These are phyloP conservation scores for Drosophila ohnishii DNA, from an alignment of 1,140 invertebrate genomes.

Conservation along the genomic window DNA sequence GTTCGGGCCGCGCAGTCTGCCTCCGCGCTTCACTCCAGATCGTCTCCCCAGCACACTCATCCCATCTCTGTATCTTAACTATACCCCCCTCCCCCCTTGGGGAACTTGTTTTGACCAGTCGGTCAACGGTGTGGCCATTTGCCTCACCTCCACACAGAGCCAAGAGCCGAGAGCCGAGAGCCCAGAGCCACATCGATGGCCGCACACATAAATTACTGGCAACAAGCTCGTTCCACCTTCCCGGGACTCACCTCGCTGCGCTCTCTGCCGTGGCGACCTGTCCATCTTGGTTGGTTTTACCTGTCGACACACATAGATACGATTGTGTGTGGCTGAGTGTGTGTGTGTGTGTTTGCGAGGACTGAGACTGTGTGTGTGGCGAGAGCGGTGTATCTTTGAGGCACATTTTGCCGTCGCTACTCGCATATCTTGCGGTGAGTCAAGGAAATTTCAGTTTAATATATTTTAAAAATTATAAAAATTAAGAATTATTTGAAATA, in stretches of 20 bases:
- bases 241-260: background rate
- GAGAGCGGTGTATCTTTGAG: conserved; percentile 28
- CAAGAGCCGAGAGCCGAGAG: conserved; percentile 19
- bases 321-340: conserved; percentile 6
- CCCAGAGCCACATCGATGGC: conserved; percentile 57
- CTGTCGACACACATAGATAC: conserved; percentile 65
- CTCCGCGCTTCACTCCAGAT: conserved; percentile 38
- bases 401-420: conserved; percentile 64
- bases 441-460: background rate
- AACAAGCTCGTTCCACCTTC: conserved; percentile 33
- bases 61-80: conserved; percentile 20
- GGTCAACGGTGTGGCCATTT: conserved; percentile 59
- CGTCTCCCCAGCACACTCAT: conserved; percentile 26
- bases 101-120: conserved; percentile 76
- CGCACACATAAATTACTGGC: conserved; percentile 75
- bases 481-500: background rate
- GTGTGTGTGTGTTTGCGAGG: conserved; percentile 4
- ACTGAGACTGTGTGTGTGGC: conserved; percentile 2
- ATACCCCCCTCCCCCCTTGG: conserved; percentile 14
- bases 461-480: background rate
- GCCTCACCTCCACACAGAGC: conserved; percentile 37
- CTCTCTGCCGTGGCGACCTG: conserved; percentile 37
- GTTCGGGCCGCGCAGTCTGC: conserved; percentile 68
- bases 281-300: conserved; percentile 57
- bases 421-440: conserved; percentile 10